phyloP scores from a whole-genome alignment of 2,888 invertebrate species.

The Stenolophus ochropezus region DNA sequence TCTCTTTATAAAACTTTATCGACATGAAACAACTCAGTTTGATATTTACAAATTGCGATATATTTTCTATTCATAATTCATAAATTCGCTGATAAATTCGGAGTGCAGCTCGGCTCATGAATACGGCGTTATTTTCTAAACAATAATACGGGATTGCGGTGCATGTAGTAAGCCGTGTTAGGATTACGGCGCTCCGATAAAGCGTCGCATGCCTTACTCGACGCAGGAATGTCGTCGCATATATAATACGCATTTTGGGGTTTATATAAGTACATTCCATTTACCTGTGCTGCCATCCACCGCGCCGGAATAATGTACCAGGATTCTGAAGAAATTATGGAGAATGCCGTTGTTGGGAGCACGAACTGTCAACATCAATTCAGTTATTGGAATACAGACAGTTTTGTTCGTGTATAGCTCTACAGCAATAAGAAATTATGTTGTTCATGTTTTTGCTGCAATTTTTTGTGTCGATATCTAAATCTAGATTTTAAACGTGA shows the following conservation, averaged over 20 bases:
- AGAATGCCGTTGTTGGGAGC: background rate
- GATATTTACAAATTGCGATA: background rate
- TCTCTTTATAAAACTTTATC: background rate
- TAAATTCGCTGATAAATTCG: background rate
- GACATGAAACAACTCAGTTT: no score
- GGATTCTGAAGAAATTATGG: background rate
- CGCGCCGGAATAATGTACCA: background rate
- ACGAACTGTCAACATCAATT: no score
- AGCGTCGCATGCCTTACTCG: background rate
- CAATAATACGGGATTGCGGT: background rate
- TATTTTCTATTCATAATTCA: background rate
- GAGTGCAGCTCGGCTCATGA: background rate
- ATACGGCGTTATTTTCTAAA: background rate
- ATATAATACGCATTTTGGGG: slow-evolving; percentile 32
- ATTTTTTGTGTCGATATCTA: no score
- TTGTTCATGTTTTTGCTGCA: no score
- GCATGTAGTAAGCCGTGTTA: background rate
- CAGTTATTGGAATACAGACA: no score
- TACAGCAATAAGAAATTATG: no score
- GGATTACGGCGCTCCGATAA: background rate
- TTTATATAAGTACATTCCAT: slow-evolving; percentile 37
- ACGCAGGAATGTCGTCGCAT: slow-evolving; percentile 13
- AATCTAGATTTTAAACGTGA: no score
- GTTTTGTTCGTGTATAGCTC: no score
- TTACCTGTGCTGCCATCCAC: slow-evolving; percentile 5